Conservation (phyloP, 2,797 vertebrate species). For the Falco columbarius region DNA sequence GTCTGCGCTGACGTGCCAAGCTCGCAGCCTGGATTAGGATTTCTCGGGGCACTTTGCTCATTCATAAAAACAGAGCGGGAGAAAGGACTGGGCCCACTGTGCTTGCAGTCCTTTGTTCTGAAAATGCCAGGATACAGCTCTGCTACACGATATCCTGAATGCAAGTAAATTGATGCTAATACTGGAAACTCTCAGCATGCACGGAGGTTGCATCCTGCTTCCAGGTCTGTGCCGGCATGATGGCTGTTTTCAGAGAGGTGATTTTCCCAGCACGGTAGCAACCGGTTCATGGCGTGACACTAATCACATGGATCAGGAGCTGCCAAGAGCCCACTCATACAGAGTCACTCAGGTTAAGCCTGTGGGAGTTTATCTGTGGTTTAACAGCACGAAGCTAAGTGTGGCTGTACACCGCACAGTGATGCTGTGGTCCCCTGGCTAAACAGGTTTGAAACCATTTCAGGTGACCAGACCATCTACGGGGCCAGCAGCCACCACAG, state of each 20-base stretch:
- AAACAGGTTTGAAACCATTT: neutral
- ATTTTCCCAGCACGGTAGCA: neutral
- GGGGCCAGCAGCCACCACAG: neutral
- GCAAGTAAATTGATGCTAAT: neutral
- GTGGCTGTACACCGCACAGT: neutral
- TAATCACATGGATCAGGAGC: neutral
- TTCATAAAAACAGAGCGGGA: neutral
- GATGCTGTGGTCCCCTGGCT: neutral
- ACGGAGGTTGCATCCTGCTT: neutral
- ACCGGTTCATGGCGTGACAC: neutral
- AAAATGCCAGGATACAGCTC: neutral
- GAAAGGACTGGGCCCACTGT: neutral
- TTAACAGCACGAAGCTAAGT: neutral
- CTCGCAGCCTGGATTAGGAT: neutral
- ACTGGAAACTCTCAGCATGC: neutral
- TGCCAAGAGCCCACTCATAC: neutral
- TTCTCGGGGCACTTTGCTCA: neutral
- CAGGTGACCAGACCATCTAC: neutral
- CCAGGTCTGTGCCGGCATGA: fast-evolving
- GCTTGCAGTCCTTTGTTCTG: neutral
- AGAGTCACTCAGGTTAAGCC: neutral
- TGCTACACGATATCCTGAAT: neutral
- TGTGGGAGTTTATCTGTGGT: neutral
- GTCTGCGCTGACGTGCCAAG: fast-evolving
- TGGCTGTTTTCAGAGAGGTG: fast-evolving